Percentiles rank a stretch among this genome's conserved stretches.
These are phyloP conservation scores for Echinometra lucunter DNA, from an alignment of 53 echinoderm and acorn worm species.

Conservation along the genomic window DNA sequence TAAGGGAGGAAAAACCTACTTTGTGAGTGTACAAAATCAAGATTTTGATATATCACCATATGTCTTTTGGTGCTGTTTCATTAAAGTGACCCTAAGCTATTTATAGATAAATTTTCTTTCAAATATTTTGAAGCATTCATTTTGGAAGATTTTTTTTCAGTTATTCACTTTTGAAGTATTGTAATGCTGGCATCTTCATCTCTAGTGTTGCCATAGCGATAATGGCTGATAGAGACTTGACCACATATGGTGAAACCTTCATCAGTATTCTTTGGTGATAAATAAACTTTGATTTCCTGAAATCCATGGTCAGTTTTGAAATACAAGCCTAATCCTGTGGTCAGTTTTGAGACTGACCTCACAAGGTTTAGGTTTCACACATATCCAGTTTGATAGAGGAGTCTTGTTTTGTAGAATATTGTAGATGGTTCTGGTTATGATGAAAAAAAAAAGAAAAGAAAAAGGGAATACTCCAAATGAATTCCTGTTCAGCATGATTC, in stretches of 20 bases:
- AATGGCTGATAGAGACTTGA: neutral
- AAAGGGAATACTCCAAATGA: too few species aligned
- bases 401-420: too few species aligned
- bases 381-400: neutral
- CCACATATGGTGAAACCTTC: neutral
- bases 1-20: too few species aligned
- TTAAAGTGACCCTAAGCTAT: too few species aligned
- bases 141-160: too few species aligned
- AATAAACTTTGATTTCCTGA: neutral
- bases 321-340: neutral
- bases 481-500: too few species aligned
- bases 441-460: neutral
- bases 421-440: neutral
- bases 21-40: too few species aligned
- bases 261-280: neutral
- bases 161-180: too few species aligned
- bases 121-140: too few species aligned
- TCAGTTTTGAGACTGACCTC: neutral
- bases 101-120: too few species aligned
- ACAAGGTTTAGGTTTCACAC: neutral
- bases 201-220: neutral
- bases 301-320: neutral
- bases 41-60: too few species aligned
- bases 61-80: too few species aligned
- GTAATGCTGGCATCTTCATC: neutral